Evolutionary conservation across 2,797 vertebrate species (phyloP).

Genomic region (Neosilurus mollespiculum): DNA sequence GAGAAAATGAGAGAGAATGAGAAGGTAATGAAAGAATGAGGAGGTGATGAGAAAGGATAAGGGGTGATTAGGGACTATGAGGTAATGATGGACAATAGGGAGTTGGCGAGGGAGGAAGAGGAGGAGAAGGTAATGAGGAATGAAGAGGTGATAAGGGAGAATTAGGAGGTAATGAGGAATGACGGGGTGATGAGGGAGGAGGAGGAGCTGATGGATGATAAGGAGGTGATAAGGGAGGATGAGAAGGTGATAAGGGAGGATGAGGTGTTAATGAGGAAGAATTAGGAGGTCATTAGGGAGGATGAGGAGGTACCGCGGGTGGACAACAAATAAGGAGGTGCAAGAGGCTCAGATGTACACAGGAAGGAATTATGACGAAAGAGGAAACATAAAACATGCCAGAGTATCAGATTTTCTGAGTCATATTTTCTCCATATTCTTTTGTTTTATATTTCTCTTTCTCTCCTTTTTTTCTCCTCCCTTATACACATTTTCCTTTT

Average conservation of each 20-base stretch:
- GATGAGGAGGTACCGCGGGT: neutral
- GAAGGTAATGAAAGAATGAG: neutral
- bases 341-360: neutral
- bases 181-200: neutral
- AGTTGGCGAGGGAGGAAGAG: neutral
- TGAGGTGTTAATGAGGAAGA: neutral
- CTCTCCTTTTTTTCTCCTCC: too few species aligned
- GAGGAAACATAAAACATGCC: neutral
- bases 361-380: neutral
- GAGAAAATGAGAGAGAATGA: neutral
- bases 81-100: neutral
- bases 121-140: neutral
- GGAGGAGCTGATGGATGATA: neutral
- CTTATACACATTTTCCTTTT: too few species aligned
- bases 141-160: constrained; percentile 16
- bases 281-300: neutral
- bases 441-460: neutral
- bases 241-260: neutral
- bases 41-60: constrained; percentile 6
- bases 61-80: too few species aligned
- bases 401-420: neutral
- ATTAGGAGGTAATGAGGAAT: neutral
- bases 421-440: neutral
- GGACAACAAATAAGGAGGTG: neutral
- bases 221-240: neutral